Evolutionary conservation across 2,797 vertebrate species (phyloP).

Genomic region (Myioborus miniatus): DNA sequence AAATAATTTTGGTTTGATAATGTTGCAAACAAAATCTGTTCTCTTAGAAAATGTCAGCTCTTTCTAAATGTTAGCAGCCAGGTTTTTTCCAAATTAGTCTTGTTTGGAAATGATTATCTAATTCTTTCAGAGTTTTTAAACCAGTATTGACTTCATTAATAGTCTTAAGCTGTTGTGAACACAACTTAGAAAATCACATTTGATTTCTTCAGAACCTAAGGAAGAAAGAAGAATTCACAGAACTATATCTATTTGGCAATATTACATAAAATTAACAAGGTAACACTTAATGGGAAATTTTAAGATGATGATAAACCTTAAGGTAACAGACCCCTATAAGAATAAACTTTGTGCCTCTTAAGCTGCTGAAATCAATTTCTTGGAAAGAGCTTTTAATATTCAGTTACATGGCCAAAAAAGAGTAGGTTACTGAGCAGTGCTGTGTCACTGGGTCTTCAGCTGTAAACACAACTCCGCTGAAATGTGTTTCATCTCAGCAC

Average conservation of each 20-base stretch:
- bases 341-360: not conserved
- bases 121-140: not conserved
- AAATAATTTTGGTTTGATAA: not conserved
- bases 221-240: not conserved
- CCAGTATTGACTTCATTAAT: not conserved
- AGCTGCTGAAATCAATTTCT: not conserved
- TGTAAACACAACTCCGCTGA: not conserved
- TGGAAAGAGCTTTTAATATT: not conserved
- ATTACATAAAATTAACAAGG: not conserved
- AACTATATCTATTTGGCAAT: not conserved
- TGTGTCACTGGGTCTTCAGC: not conserved
- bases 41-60: not conserved
- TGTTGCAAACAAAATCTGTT: not conserved
- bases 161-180: not conserved
- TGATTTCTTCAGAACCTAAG: not conserved
- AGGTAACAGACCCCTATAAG: not conserved
- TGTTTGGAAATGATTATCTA: not conserved
- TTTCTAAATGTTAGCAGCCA: not conserved
- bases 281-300: not conserved
- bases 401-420: accelerated
- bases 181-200: not conserved
- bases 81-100: not conserved
- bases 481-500: not conserved
- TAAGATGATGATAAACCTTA: not conserved
- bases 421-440: not conserved